These are phyloP conservation scores for honey bee (Apis mellifera) DNA, from an alignment of 1,140 invertebrate genomes.

Conservation along the genomic window Amel_HAv3.1 CM009941.2:14585001-14585500, in stretches of 20 bases:
- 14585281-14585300: too few species aligned
- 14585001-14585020: too few species aligned
- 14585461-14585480: constrained; percentile 79
- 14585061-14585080: too few species aligned
- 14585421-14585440: constrained; percentile 29
- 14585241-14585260: background rate
- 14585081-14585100: too few species aligned
- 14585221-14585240: background rate
- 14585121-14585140: too few species aligned
- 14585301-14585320: background rate
- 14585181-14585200: background rate
- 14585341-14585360: background rate
- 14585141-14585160: too few species aligned
- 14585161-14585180: too few species aligned
- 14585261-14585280: too few species aligned
- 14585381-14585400: constrained; percentile 25
- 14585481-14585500: constrained; percentile 94
- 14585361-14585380: background rate
- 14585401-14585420: background rate
- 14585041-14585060: too few species aligned
- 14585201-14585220: background rate
- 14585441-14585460: constrained; percentile 36
- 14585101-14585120: too few species aligned
- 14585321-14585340: constrained; percentile 5
- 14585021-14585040: too few species aligned